Percentiles rank a stretch among this genome's conserved stretches.
Evolutionary conservation across 2,888 invertebrate genomes (phyloP).

Genomic region (Sceliomorpha sp.): DNA sequence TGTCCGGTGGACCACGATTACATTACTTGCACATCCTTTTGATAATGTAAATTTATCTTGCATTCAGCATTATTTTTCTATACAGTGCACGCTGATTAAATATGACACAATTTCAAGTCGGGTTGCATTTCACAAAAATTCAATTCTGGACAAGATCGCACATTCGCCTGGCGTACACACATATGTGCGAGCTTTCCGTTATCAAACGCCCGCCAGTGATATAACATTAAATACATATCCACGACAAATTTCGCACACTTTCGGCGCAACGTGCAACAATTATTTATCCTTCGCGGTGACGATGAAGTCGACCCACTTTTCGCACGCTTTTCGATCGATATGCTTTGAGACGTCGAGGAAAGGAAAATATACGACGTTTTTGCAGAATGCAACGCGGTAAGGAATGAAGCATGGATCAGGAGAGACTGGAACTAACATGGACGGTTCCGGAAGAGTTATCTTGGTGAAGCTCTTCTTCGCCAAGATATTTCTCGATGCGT

Average conservation of each 20-base stretch:
- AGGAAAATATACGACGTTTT: conserved; percentile 56
- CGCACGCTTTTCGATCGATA: conserved; percentile 49
- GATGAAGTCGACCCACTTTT: conserved; percentile 45
- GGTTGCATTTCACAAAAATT: no score
- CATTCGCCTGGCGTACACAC: no score
- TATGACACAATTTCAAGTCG: no score
- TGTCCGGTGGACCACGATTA: no score
- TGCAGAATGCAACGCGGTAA: conserved; percentile 35
- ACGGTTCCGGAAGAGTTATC: conserved; percentile 49
- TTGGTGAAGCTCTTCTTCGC: conserved; percentile 30
- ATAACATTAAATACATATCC: no score
- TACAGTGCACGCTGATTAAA: no score
- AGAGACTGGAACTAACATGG: conserved; percentile 28
- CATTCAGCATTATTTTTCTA: no score
- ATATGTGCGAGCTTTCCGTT: no score
- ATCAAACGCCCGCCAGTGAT: no score
- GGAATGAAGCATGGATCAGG: conserved; percentile 32
- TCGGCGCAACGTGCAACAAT: conserved; percentile 37
- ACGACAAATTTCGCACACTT: conserved; percentile 28
- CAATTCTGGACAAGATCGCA: no score
- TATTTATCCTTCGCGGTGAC: conserved; percentile 39
- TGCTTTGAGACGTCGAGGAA: conserved; percentile 37
- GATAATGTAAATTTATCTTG: no score
- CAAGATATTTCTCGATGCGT: conserved; percentile 40
- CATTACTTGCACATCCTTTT: no score